A percentile compares a stretch with the other conserved stretches of the same genome.
Conservation (phyloP, 2,113 vertebrate species). For the Callipepla squamata region DNA sequence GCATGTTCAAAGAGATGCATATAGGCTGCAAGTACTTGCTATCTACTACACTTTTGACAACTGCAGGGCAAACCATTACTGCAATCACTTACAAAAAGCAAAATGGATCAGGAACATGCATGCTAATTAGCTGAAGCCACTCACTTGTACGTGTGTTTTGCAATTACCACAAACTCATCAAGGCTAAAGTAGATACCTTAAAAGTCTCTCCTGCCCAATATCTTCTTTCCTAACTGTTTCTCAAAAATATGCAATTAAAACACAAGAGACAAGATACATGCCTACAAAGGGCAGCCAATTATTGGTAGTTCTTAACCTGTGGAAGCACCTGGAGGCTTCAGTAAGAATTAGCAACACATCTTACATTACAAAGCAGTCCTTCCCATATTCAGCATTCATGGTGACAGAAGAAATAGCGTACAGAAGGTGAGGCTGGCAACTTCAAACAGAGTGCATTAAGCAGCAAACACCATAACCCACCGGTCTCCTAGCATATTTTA, state of each 20-base stretch:
- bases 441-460: neutral
- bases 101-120: constrained; percentile 10
- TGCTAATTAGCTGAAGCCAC: constrained; percentile 19
- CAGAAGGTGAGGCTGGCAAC: neutral
- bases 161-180: neutral
- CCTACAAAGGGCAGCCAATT: too few species aligned
- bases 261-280: too few species aligned
- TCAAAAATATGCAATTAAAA: too few species aligned
- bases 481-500: neutral
- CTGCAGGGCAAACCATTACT: neutral
- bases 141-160: neutral
- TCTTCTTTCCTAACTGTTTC: neutral
- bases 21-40: neutral
- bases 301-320: neutral
- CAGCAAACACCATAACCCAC: neutral
- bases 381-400: neutral
- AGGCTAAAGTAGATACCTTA: neutral
- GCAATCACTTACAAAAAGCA: neutral
- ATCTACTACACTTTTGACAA: neutral
- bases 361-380: neutral
- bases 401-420: rapidly evolving
- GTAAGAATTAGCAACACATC: neutral
- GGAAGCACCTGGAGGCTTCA: neutral
- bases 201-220: neutral
- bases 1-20: neutral